Conservation (phyloP, 1,140 invertebrate species). For the Elymnias hypermnestra region DNA sequence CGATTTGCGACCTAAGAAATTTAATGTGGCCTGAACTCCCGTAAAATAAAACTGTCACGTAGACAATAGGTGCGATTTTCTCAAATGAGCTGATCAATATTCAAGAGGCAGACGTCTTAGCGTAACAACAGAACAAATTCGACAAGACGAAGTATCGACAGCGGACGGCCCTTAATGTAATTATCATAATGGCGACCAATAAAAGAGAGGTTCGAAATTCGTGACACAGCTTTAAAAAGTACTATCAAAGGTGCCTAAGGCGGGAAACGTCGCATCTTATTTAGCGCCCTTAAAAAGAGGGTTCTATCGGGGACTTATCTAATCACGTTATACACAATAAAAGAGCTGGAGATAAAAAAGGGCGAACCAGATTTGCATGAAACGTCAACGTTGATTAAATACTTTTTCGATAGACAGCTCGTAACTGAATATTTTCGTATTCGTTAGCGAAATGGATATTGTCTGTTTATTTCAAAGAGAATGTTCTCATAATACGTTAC, state of each 20-base stretch:
- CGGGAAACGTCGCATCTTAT: conserved; percentile 72
- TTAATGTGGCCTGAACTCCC: conserved; percentile 32
- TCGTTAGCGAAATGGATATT: too few relatives aligned
- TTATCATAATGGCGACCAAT: conserved; percentile 74
- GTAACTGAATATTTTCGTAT: not conserved
- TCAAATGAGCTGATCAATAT: conserved; percentile 71
- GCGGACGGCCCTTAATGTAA: conserved; percentile 66
- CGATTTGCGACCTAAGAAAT: conserved; percentile 32
- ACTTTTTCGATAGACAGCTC: conserved; percentile 3
- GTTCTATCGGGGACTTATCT: conserved; percentile 45
- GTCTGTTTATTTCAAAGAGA: too few relatives aligned
- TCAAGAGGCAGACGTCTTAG: conserved; percentile 60
- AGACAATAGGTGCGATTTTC: conserved; percentile 69
- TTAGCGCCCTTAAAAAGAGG: conserved; percentile 57
- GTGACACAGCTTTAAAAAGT: conserved; percentile 69
- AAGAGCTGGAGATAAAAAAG: conserved; percentile 63
- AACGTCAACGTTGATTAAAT: conserved; percentile 61
- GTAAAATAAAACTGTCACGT: conserved; percentile 60
- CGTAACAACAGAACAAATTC: conserved; percentile 71
- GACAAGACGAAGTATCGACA: conserved; percentile 66
- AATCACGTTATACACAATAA: conserved; percentile 69
- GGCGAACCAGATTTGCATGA: conserved; percentile 69
- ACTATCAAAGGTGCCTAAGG: conserved; percentile 70
- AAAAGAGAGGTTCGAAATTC: conserved; percentile 67
- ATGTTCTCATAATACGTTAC: too few relatives aligned